These are phyloP conservation scores for Melieria omissa DNA, from an alignment of 2,888 invertebrate species.

Conservation along the genomic window DNA sequence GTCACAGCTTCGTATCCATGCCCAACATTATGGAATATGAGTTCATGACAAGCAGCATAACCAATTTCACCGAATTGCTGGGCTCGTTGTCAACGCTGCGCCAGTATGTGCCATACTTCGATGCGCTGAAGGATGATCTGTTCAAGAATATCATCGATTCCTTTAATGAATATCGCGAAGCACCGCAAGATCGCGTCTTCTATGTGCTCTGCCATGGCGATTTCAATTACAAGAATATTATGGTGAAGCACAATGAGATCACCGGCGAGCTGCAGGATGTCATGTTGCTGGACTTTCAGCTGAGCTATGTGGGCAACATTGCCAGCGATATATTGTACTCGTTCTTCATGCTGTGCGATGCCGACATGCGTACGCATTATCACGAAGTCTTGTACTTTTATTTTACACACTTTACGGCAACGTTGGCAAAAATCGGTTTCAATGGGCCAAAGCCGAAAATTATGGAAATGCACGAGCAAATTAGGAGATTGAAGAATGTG, in stretches of 20 bases:
- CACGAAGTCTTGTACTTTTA: constrained; percentile 51
- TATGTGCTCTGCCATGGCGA: constrained; percentile 58
- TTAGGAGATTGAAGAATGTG: constrained; percentile 42
- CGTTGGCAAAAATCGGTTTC: constrained; percentile 49
- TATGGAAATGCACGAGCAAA: constrained; percentile 43
- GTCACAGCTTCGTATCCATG: constrained; percentile 11
- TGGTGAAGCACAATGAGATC: constrained; percentile 46
- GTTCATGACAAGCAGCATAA: constrained; percentile 24
- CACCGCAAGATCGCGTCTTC: constrained; percentile 37
- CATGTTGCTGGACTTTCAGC: constrained; percentile 55
- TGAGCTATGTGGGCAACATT: constrained; percentile 50
- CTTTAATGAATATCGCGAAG: constrained; percentile 31
- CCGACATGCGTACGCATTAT: constrained; percentile 42
- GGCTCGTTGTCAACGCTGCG: constrained; percentile 7
- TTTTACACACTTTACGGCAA: constrained; percentile 47
- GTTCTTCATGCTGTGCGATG: constrained; percentile 46
- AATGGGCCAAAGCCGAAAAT: constrained; percentile 46
- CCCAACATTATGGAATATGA: not conserved
- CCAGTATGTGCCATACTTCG: constrained; percentile 35
- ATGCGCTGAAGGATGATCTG: constrained; percentile 9
- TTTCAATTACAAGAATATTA: constrained; percentile 53
- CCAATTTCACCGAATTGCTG: constrained; percentile 26
- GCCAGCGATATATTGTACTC: constrained; percentile 51
- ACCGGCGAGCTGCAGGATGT: constrained; percentile 43
- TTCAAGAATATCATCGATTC: constrained; percentile 14